A percentile compares a stretch with the other conserved stretches of the same genome.
Conservation (phyloP, 2,888 invertebrate genomes). For the Amblyjoppa fuscipennis region DNA sequence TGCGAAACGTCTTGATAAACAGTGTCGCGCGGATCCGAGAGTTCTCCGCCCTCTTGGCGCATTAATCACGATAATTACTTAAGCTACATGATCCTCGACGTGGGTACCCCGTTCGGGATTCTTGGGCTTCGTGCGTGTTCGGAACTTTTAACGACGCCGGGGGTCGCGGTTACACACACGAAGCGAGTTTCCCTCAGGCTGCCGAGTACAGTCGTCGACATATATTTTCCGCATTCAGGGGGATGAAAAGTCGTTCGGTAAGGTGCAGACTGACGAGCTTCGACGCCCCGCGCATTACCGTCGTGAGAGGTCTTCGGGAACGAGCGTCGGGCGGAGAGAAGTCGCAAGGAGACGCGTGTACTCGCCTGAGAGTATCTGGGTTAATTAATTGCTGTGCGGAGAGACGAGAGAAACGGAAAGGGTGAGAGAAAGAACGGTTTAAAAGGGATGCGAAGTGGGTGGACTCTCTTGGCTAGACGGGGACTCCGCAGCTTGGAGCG, state of each 20-base stretch:
- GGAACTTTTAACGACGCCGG: conserved; percentile 46
- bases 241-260: conserved; percentile 43
- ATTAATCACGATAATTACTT: conserved; percentile 55
- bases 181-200: conserved; percentile 24
- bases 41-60: conserved; percentile 6
- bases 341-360: conserved; percentile 53
- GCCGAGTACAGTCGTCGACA: conserved; percentile 1
- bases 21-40: conserved; percentile 2
- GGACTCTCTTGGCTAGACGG: conserved; percentile 16
- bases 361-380: conserved; percentile 66
- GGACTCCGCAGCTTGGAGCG: neutral
- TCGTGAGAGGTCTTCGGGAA: conserved; percentile 46
- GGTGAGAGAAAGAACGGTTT: conserved; percentile 8
- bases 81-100: conserved; percentile 25
- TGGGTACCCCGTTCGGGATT: conserved; percentile 1
- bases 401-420: conserved; percentile 56
- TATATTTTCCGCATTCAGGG: conserved; percentile 35
- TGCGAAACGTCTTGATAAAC: conserved; percentile 1
- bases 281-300: conserved; percentile 30
- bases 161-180: conserved; percentile 8
- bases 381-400: conserved; percentile 71
- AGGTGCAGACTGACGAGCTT: conserved; percentile 13
- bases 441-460: conserved; percentile 24
- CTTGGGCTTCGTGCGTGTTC: neutral
- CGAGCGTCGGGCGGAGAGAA: conserved; percentile 23